Evolutionary conservation across 2,797 vertebrate genomes (phyloP).

Genomic region (Pitangus sulphuratus): DNA sequence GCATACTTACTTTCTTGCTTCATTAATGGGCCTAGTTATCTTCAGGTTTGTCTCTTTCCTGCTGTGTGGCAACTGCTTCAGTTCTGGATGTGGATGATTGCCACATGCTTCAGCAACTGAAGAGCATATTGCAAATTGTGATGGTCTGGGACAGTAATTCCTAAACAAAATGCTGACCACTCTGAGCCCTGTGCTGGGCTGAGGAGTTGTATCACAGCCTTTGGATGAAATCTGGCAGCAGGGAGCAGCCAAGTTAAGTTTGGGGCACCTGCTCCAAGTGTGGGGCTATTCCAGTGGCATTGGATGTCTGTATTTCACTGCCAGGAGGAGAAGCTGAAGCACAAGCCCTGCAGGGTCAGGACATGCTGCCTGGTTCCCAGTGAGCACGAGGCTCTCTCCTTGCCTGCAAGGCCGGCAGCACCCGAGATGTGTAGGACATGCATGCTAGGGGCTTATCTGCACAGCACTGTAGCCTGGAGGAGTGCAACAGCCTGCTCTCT

Average conservation of each 20-base stretch:
- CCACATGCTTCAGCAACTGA: neutral
- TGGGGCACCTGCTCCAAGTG: neutral
- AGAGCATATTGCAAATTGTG: fast-evolving
- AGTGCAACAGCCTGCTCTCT: neutral
- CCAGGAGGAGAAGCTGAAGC: neutral
- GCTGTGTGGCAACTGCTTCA: neutral
- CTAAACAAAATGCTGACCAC: neutral
- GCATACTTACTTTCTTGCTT: neutral
- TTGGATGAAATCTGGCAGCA: neutral
- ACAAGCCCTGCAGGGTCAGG: neutral
- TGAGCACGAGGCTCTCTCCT: neutral
- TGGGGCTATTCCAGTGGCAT: neutral
- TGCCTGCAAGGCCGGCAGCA: fast-evolving
- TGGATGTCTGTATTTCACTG: neutral
- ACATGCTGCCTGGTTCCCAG: neutral
- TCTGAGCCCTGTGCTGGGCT: neutral
- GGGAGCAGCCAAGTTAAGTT: neutral
- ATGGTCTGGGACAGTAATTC: neutral
- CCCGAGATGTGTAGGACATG: neutral
- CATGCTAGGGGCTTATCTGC: neutral
- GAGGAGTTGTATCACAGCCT: neutral
- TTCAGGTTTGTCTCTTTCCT: neutral
- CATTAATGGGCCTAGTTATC: neutral
- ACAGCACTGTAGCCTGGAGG: fast-evolving
- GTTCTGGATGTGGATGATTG: neutral